Evolutionary conservation across 2,797 vertebrate species (phyloP).

Genomic region (Psittacula echo): DNA sequence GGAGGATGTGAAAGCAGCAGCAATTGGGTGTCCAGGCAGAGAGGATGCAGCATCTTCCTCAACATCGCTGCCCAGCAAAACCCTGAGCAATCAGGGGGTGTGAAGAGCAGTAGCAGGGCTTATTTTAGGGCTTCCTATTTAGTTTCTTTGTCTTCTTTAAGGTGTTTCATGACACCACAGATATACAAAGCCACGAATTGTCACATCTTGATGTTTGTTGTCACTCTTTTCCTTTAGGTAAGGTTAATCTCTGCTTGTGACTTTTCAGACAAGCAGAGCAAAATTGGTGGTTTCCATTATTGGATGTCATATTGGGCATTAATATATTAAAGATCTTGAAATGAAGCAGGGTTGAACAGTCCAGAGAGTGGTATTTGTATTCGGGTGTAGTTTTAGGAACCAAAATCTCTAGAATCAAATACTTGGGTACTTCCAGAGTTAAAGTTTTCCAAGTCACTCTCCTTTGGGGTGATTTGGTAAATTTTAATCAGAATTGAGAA

Average conservation of each 20-base stretch:
- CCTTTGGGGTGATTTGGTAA: neutral
- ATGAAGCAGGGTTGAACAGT: accelerated
- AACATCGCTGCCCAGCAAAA: neutral
- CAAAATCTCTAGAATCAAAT: neutral
- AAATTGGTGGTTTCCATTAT: accelerated
- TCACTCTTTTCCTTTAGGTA: neutral
- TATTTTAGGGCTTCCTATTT: neutral
- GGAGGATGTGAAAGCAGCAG: neutral
- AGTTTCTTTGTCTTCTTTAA: neutral
- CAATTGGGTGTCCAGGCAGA: neutral
- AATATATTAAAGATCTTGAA: neutral
- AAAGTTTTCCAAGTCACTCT: neutral
- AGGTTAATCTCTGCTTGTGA: neutral
- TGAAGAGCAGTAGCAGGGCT: neutral
- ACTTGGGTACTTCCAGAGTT: neutral
- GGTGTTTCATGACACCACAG: neutral
- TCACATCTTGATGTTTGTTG: neutral
- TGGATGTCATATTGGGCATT: accelerated
- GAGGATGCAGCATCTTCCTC: neutral
- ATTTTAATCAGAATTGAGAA: neutral
- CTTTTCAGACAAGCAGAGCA: neutral
- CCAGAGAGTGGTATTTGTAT: neutral
- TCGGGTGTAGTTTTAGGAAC: neutral
- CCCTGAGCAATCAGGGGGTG: neutral
- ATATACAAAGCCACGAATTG: neutral